Conservation (phyloP, 92 coral and sea anemone genomes). For the Parazoanthus atlanticus region DNA sequence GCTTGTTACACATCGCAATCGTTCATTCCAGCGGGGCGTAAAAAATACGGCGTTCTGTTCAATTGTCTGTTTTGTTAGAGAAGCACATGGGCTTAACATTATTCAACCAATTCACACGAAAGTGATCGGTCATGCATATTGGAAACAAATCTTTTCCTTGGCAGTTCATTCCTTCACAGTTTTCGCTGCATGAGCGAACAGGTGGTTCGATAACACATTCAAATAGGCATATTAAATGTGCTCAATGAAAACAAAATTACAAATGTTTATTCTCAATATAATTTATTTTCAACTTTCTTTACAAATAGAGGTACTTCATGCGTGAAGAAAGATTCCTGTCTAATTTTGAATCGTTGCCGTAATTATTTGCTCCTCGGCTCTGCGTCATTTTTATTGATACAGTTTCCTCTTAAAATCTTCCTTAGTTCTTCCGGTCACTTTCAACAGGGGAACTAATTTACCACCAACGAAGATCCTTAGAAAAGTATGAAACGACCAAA, state of each 20-base stretch:
- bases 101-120: not conserved
- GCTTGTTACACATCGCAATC: not conserved
- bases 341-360: not conserved
- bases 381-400: not conserved
- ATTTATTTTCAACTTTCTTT: not conserved
- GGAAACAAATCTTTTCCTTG: not conserved
- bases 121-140: not conserved
- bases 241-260: not conserved
- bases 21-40: not conserved
- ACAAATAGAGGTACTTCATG: not conserved
- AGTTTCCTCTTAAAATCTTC: not conserved
- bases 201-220: not conserved
- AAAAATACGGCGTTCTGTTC: not conserved
- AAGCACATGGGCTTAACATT: not conserved
- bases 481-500: too few species aligned
- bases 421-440: not conserved
- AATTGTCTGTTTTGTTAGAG: not conserved
- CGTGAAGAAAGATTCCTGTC: not conserved
- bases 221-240: not conserved
- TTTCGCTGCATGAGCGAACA: not conserved
- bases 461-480: not conserved
- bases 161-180: not conserved
- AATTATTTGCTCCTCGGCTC: not conserved
- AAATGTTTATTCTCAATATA: too few species aligned
- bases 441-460: too few species aligned